Conservation (phyloP, 2,888 invertebrate species). For the Venustoraphidia nigricollis region DNA sequence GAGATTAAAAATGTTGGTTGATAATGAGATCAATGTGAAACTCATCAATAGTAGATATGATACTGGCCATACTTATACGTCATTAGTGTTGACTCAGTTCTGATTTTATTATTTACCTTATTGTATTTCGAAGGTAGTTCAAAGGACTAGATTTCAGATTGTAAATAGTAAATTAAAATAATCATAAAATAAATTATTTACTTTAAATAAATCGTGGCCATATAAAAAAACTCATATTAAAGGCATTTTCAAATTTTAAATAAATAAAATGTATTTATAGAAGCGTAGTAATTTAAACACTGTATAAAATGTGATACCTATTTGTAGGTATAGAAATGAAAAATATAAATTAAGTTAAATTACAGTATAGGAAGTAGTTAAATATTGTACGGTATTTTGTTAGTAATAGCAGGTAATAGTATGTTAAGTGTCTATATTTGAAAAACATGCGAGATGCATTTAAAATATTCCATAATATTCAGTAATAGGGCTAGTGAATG, state of each 20-base stretch:
- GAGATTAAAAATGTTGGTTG: no score
- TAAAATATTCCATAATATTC: conserved; percentile 25
- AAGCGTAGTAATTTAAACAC: background rate
- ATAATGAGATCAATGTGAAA: no score
- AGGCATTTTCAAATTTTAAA: no score
- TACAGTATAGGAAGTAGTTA: background rate
- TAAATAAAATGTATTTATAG: no score
- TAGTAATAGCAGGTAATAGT: background rate
- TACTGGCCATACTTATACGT: no score
- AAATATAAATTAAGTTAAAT: background rate
- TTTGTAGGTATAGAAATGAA: conserved; percentile 2
- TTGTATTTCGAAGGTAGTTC: background rate
- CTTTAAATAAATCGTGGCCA: no score
- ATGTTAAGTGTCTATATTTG: conserved; percentile 5
- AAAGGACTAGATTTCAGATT: background rate
- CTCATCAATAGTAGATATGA: no score
- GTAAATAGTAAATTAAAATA: background rate
- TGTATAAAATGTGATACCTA: conserved; percentile 4
- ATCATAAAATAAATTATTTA: background rate
- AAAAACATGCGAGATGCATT: conserved; percentile 19
- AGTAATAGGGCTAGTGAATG: conserved; percentile 29
- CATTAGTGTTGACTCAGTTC: no score
- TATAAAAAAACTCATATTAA: no score
- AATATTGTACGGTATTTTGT: conserved; percentile 1
- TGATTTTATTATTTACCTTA: no score